Conservation (phyloP, 1,140 invertebrate genomes). For the Holotrichia oblita region DNA sequence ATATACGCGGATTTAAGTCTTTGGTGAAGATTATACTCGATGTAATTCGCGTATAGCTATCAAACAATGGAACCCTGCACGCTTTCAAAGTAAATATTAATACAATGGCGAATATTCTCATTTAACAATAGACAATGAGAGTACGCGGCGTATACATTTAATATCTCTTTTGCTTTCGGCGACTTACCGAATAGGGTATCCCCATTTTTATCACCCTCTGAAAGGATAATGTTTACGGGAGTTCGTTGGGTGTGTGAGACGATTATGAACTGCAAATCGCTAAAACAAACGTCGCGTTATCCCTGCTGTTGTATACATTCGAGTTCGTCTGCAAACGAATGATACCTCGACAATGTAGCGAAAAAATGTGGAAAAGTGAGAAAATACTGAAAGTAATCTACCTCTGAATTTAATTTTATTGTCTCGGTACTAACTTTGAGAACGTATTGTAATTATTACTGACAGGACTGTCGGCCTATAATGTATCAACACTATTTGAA, state of each 20-base stretch:
- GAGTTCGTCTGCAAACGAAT: not conserved
- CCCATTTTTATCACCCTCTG: not conserved
- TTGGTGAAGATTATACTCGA: not conserved
- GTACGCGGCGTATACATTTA: not conserved
- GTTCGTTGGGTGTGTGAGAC: not conserved
- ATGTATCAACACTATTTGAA: too few relatives aligned
- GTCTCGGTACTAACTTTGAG: not conserved
- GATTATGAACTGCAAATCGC: slow-evolving; percentile 1
- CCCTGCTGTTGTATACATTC: not conserved
- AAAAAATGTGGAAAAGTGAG: not conserved
- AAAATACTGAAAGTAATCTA: not conserved
- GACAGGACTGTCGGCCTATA: too few relatives aligned
- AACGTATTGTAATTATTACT: too few relatives aligned
- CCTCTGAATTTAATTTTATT: not conserved
- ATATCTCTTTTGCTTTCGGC: not conserved
- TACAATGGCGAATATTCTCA: not conserved
- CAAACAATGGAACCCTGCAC: not conserved
- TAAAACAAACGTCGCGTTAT: slow-evolving; percentile 1
- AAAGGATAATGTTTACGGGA: not conserved
- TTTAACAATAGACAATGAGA: not conserved
- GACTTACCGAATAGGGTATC: not conserved
- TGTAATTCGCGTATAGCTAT: not conserved
- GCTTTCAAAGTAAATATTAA: slow-evolving; percentile 1
- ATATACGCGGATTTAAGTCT: not conserved
- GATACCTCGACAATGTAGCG: not conserved